phyloP scores from a whole-genome alignment of 2,113 vertebrate species.

The Passer domesticus region DNA sequence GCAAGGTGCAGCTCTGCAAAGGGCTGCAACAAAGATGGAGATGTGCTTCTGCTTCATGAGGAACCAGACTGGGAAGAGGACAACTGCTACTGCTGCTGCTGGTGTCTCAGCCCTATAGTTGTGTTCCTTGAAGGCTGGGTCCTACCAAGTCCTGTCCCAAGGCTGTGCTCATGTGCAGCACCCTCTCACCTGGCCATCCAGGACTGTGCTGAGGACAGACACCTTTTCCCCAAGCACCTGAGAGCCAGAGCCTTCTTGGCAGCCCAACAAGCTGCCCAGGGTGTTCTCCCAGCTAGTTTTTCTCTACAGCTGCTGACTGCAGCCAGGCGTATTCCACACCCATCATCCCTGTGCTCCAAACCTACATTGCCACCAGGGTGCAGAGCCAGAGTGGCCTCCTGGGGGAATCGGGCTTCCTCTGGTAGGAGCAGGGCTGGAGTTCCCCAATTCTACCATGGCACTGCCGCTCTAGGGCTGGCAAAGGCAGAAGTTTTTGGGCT shows the following conservation, averaged over 20 bases:
- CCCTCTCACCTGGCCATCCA: background rate
- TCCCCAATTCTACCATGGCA: fast-evolving
- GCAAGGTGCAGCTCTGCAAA: too few relatives aligned
- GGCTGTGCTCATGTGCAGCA: background rate
- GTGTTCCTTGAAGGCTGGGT: background rate
- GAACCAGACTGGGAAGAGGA: background rate
- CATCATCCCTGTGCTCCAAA: background rate
- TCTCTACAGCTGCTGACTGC: background rate
- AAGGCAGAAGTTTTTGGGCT: background rate
- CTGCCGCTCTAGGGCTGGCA: background rate
- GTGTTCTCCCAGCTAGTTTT: background rate
- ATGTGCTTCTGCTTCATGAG: background rate
- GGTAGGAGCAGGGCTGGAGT: background rate
- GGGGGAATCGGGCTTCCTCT: background rate
- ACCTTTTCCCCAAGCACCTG: background rate
- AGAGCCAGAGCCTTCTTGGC: background rate
- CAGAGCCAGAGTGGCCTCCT: background rate
- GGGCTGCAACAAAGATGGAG: background rate
- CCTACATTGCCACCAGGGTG: background rate
- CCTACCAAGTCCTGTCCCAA: background rate
- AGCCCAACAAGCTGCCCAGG: background rate
- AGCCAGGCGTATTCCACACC: background rate
- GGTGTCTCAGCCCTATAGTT: background rate
- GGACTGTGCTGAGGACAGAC: background rate
- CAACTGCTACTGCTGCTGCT: background rate